These are phyloP conservation scores for Conistra vaccinii DNA, from an alignment of 2,888 invertebrate species.

Conservation along the genomic window DNA sequence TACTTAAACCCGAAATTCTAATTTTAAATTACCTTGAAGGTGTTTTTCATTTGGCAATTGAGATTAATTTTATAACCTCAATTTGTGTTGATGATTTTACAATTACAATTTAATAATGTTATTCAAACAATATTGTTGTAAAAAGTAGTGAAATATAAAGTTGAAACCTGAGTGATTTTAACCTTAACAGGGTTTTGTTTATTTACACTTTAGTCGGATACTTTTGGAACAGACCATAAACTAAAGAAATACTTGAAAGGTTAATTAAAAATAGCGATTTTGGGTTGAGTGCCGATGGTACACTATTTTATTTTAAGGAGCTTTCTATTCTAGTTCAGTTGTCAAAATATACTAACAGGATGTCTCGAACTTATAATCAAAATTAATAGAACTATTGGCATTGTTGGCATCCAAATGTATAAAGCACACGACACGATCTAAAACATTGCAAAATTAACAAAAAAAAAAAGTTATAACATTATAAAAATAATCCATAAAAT, in stretches of 20 bases:
- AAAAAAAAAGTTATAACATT: neutral
- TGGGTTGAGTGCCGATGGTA: no score
- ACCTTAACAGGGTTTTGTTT: neutral
- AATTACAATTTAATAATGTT: neutral
- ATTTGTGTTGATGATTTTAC: neutral
- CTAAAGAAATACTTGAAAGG: neutral
- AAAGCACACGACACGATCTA: neutral
- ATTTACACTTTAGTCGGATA: neutral
- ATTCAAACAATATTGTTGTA: neutral
- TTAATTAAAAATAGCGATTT: no score
- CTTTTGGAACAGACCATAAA: neutral
- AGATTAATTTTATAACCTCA: neutral
- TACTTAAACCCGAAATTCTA: neutral
- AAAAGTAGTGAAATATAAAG: neutral
- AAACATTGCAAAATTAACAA: conserved; percentile 1
- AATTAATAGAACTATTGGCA: neutral
- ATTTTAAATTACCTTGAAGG: neutral
- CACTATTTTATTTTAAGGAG: no score
- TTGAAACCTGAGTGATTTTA: neutral
- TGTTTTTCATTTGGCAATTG: neutral
- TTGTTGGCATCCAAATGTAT: neutral
- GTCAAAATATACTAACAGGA: neutral
- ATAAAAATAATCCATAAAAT: conserved; percentile 16
- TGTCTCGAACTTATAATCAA: neutral
- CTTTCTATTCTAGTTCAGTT: neutral